Evolutionary conservation across 1,140 invertebrate species (phyloP), one percentile per base, ranked within the genome.

Genomic region (Drosophila lowei): DNA sequence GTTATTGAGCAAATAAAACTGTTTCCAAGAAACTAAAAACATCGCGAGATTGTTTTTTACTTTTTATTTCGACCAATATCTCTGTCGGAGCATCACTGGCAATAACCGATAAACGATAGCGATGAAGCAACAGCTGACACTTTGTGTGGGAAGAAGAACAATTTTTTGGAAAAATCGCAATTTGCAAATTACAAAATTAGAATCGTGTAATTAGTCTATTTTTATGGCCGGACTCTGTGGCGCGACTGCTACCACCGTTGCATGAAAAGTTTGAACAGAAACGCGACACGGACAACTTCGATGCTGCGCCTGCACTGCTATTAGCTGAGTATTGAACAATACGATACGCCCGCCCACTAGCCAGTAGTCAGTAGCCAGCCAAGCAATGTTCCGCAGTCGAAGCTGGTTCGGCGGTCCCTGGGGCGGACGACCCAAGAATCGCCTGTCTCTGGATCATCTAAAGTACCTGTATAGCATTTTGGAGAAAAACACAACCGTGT

Each of bases 401-500:
- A 97, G 96, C 90, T 97, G 96, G 96, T 97, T 97, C 91, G 96
- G 95, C 18, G 95, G 96, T 63, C 95, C 95, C 23, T 58, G 97
- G 92, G 77, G 77, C 18, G 97, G 96, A 91, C 97, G 97, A 77
- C 97, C 97, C 2, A 98, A 98, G 92, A 99, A 99, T 93, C 97
- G 95, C 54, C 97, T 99, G 93, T 99, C 98, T 0, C 92, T 99
- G 73, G 98, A 99, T 83, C 97, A 99, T 92, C 93, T 99, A 5
- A 99, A 99, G 95, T 99, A 99, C 93, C 92, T 99, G 50, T 98
- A 99, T 91, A 97, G 97, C 92, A 95, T 99, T 55, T 93, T 99
- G 58, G 96, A 97, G 47, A 98, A 98, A 92, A 99, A 99, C 93
- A 98, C 99, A 86, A 97, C 95, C 11, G 98, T 99, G 0, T 98